Percentiles rank a stretch among this genome's conserved stretches.
These are phyloP conservation scores for Papilio polytes DNA, from an alignment of 1,140 invertebrate species.

Conservation along the genomic window DNA sequence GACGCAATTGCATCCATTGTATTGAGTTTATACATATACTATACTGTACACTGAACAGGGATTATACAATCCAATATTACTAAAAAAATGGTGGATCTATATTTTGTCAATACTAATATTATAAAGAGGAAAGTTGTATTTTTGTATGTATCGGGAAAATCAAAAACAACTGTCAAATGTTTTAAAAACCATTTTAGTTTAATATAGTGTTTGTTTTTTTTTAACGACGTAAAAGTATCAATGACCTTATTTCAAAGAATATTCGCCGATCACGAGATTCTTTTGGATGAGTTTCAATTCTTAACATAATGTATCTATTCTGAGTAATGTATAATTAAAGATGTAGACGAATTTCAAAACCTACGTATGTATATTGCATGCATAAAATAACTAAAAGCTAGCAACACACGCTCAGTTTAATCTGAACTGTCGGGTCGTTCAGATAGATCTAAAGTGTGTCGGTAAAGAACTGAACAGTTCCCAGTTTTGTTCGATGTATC, in stretches of 20 bases:
- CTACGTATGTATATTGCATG: no score
- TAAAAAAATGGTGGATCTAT: no score
- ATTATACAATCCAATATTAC: not conserved
- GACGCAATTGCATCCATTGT: slow-evolving; percentile 47
- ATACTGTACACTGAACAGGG: not conserved
- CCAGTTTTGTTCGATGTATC: no score
- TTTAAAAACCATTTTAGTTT: not conserved
- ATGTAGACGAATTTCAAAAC: not conserved
- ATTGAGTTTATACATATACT: not conserved
- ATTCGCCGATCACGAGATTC: slow-evolving; percentile 1
- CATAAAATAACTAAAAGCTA: no score
- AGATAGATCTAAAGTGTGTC: no score
- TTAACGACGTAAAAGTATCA: not conserved
- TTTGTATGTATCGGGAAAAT: no score
- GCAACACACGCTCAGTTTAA: no score
- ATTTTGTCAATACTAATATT: not conserved
- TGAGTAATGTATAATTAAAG: not conserved
- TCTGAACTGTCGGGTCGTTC: no score
- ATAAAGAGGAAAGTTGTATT: not conserved
- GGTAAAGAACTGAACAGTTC: no score
- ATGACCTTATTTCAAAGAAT: not conserved
- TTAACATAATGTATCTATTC: not conserved
- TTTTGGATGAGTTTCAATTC: slow-evolving; percentile 15
- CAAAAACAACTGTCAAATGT: no score
- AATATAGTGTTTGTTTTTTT: not conserved